These are phyloP conservation scores for Orgyia antiqua DNA, from an alignment of 2,888 invertebrate species.

Conservation along the genomic window DNA sequence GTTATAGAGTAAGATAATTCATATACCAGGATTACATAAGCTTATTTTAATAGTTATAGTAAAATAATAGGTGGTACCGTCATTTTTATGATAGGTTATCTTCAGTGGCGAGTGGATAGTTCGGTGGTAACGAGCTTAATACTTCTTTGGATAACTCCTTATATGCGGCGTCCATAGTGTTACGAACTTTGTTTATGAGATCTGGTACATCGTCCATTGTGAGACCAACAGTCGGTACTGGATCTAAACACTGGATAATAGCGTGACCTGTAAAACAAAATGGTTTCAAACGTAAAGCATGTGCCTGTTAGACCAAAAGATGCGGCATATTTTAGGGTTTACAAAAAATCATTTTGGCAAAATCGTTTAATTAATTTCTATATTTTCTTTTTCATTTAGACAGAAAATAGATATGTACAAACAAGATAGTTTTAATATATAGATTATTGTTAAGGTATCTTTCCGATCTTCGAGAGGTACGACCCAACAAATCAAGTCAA, in stretches of 20 bases:
- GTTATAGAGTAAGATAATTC: slow-evolving; percentile 18
- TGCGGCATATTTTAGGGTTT: too few relatives aligned
- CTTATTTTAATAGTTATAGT: slow-evolving; percentile 20
- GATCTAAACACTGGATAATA: slow-evolving; percentile 73
- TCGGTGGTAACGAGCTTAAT: slow-evolving; percentile 57
- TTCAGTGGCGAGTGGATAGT: slow-evolving; percentile 66
- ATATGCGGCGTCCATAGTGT: slow-evolving; percentile 70
- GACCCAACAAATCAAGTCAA: too few relatives aligned
- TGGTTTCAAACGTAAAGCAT: not conserved
- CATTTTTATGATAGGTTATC: slow-evolving; percentile 24
- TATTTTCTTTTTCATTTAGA: too few relatives aligned
- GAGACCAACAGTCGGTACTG: slow-evolving; percentile 69
- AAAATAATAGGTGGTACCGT: slow-evolving; percentile 22
- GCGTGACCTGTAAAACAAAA: slow-evolving; percentile 73
- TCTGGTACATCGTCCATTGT: slow-evolving; percentile 70
- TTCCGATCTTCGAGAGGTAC: too few relatives aligned
- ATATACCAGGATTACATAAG: slow-evolving; percentile 14
- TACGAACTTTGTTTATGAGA: slow-evolving; percentile 63
- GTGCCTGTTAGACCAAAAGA: too few relatives aligned
- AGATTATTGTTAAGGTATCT: too few relatives aligned
- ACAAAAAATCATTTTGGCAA: not conserved
- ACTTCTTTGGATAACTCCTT: slow-evolving; percentile 72
- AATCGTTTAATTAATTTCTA: not conserved
- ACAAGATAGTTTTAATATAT: too few relatives aligned
- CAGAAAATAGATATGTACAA: too few relatives aligned